These are phyloP conservation scores for Encarsia formosa DNA, from an alignment of 2,888 invertebrate species.

Conservation along the genomic window DNA sequence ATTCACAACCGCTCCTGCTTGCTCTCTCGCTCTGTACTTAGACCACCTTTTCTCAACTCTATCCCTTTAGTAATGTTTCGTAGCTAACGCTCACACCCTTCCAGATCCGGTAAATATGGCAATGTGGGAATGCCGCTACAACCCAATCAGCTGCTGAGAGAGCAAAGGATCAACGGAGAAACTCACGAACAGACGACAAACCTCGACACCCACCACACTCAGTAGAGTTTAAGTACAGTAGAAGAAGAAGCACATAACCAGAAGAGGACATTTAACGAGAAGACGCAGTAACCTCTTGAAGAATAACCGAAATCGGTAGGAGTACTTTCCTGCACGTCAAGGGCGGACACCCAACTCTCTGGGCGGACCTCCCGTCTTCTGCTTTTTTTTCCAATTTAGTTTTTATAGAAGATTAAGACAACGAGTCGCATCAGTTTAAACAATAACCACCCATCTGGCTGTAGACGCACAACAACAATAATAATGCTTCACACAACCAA, in stretches of 20 bases:
- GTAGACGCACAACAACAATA: not conserved
- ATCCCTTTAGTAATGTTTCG: slow-evolving; percentile 37
- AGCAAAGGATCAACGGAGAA: slow-evolving; percentile 23
- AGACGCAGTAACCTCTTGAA: too few species aligned
- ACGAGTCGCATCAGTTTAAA: slow-evolving; percentile 3
- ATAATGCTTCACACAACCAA: not conserved
- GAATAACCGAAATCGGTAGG: too few species aligned
- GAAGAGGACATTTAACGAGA: too few species aligned
- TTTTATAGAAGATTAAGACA: too few species aligned
- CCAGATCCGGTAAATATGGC: slow-evolving; percentile 36
- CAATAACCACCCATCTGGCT: slow-evolving; percentile 5
- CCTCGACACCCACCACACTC: too few species aligned
- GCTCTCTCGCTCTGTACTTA: slow-evolving; percentile 7
- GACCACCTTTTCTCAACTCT: slow-evolving; percentile 11
- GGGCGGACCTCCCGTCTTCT: not conserved
- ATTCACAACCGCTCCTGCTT: slow-evolving; percentile 21
- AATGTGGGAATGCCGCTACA: slow-evolving; percentile 11
- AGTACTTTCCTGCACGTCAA: too few species aligned
- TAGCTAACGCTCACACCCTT: slow-evolving; percentile 50
- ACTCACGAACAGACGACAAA: not conserved
- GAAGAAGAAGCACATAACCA: too few species aligned
- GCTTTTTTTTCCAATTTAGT: too few species aligned
- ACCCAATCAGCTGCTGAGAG: slow-evolving; percentile 20
- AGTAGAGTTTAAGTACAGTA: too few species aligned
- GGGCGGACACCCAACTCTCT: not conserved